These are phyloP conservation scores for Dendrolimus pini DNA, from an alignment of 2,888 invertebrate genomes.

Conservation along the genomic window DNA sequence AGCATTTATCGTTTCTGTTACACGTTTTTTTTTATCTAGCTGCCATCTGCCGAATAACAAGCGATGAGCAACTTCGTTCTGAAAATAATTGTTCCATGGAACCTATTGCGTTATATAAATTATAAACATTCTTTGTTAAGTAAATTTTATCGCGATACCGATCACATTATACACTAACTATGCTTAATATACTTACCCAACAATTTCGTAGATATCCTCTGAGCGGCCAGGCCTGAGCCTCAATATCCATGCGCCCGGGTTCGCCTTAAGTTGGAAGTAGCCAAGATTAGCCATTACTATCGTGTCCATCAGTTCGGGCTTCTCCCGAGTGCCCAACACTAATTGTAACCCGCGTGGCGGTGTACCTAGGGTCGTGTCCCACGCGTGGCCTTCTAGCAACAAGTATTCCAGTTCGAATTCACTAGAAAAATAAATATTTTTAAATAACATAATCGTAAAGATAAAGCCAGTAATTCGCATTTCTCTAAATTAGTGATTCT, in stretches of 20 bases:
- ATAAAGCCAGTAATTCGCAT: too few species aligned
- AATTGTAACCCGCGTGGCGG: conserved; percentile 99
- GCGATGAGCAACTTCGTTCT: too few species aligned
- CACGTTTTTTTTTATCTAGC: too few species aligned
- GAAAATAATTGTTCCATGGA: too few species aligned
- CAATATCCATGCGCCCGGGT: conserved; percentile 97
- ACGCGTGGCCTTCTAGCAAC: conserved; percentile 96
- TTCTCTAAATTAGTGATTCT: too few species aligned
- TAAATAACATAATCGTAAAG: not conserved
- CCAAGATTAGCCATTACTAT: conserved; percentile 99
- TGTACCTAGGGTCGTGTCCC: conserved; percentile 92
- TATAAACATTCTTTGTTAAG: too few species aligned
- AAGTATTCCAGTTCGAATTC: conserved; percentile 97
- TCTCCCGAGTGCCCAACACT: conserved; percentile 89
- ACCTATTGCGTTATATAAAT: too few species aligned
- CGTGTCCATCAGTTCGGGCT: conserved; percentile 91
- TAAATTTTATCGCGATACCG: too few species aligned
- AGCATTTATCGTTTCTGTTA: too few species aligned
- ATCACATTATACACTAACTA: too few species aligned
- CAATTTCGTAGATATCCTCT: conserved; percentile 95
- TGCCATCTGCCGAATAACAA: too few species aligned
- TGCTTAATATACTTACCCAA: conserved; percentile 65
- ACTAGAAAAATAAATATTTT: conserved; percentile 60
- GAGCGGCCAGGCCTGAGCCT: conserved; percentile 94
- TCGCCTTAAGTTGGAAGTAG: conserved; percentile 96